These are phyloP conservation scores for Proisotoma minuta DNA, from an alignment of 2,888 invertebrate genomes.

Conservation along the genomic window DNA sequence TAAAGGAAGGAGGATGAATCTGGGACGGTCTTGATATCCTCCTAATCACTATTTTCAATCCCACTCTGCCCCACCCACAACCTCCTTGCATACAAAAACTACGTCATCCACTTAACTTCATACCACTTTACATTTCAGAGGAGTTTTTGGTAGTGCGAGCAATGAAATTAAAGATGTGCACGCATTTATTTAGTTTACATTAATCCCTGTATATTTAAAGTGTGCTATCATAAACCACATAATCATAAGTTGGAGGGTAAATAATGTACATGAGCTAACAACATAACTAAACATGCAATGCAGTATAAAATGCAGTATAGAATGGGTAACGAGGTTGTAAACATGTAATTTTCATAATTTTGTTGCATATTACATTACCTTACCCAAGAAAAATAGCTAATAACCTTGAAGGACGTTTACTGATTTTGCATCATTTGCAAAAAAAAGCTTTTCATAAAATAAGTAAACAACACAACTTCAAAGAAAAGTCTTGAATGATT, in stretches of 20 bases:
- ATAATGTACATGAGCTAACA: not conserved
- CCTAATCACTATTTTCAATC: constrained; percentile 11
- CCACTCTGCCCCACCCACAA: not conserved
- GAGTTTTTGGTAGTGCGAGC: not conserved
- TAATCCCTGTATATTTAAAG: not conserved
- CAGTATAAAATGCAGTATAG: not conserved
- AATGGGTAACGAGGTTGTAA: not conserved
- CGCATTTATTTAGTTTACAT: not conserved
- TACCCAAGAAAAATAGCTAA: not conserved
- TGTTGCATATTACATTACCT: constrained; percentile 12
- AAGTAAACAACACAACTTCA: no score
- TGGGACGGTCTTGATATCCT: constrained; percentile 6
- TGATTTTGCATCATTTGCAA: no score
- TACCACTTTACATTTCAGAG: not conserved
- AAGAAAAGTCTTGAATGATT: not conserved
- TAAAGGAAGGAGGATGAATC: not conserved
- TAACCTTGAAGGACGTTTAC: no score
- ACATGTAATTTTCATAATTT: constrained; percentile 15
- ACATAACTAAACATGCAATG: not conserved
- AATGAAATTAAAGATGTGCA: not conserved
- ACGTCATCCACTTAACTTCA: constrained; percentile 1
- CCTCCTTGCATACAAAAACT: constrained; percentile 7
- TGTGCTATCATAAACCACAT: constrained; percentile 9
- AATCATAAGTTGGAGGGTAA: not conserved
- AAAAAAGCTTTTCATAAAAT: no score